These are phyloP conservation scores for Smutsia temminckii DNA, from an alignment of 2,797 vertebrate species.

Conservation along the genomic window DNA sequence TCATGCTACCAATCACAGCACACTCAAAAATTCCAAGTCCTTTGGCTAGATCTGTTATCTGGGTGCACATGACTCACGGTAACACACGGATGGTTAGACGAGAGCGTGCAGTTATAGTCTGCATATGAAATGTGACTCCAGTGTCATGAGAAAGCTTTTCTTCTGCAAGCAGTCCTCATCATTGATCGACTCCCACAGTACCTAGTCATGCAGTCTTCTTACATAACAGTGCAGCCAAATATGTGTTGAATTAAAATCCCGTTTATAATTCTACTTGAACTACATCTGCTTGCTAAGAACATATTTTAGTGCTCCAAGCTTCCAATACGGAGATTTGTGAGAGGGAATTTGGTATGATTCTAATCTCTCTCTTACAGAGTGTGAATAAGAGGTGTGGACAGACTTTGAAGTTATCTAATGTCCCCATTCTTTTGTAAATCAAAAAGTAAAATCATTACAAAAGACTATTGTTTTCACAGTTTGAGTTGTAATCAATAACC, in stretches of 20 bases:
- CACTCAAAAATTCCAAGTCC: conserved; percentile 56
- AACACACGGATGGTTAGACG: conserved; percentile 64
- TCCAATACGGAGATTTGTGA: conserved; percentile 47
- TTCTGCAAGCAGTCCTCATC: conserved; percentile 51
- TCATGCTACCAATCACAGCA: conserved; percentile 53
- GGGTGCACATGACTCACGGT: conserved; percentile 51
- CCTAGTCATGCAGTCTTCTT: conserved; percentile 44
- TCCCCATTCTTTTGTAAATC: background rate
- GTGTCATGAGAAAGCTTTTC: conserved; percentile 56
- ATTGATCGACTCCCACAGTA: conserved; percentile 56
- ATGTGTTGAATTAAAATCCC: conserved; percentile 70
- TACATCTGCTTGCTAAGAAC: conserved; percentile 57
- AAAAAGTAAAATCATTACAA: background rate
- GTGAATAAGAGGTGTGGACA: conserved; percentile 58
- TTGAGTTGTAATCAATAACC: background rate
- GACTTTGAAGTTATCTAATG: background rate
- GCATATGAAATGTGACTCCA: conserved; percentile 63
- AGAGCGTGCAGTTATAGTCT: conserved; percentile 56
- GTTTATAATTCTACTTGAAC: conserved; percentile 65
- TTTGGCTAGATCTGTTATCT: conserved; percentile 51
- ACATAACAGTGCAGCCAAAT: conserved; percentile 64
- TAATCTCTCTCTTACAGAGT: background rate
- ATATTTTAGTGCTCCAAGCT: conserved; percentile 39
- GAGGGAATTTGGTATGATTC: conserved; percentile 55
- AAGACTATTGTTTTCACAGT: background rate